phyloP scores from a whole-genome alignment of 2,888 invertebrate genomes.

The Tachina fera region DNA sequence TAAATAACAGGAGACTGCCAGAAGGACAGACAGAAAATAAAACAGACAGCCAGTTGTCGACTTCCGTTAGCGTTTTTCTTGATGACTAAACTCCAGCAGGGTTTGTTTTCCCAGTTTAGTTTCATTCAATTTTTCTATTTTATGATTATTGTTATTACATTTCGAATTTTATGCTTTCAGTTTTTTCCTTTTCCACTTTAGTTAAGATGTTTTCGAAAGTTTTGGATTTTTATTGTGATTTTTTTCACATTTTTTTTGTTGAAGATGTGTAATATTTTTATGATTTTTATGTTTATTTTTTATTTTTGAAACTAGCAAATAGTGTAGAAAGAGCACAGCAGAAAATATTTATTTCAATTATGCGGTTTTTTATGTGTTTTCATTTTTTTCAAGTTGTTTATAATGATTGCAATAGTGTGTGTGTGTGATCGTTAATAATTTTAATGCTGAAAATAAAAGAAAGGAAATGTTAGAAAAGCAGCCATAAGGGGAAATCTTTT shows the following conservation, averaged over 20 bases:
- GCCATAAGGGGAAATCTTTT: background rate
- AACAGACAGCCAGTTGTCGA: conserved; percentile 39
- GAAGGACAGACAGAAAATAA: background rate
- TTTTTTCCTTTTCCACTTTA: conserved; percentile 46
- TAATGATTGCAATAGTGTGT: conserved; percentile 52
- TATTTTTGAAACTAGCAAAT: conserved; percentile 4
- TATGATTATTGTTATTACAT: conserved; percentile 68
- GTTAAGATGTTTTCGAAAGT: conserved; percentile 64
- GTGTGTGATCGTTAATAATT: conserved; percentile 54
- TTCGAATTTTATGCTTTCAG: conserved; percentile 51
- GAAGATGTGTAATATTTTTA: conserved; percentile 48
- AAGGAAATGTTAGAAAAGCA: background rate
- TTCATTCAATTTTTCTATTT: conserved; percentile 60
- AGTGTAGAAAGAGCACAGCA: conserved; percentile 22
- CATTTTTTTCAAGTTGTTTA: conserved; percentile 56
- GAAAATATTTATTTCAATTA: conserved; percentile 64
- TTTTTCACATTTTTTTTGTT: conserved; percentile 23
- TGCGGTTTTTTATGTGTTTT: conserved; percentile 70
- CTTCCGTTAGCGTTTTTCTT: conserved; percentile 69
- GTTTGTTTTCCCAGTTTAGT: conserved; percentile 50
- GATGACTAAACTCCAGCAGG: conserved; percentile 66
- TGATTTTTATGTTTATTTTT: conserved; percentile 16
- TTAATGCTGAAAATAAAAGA: conserved; percentile 35
- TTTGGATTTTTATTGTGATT: conserved; percentile 52
- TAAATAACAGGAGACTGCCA: no score